These are phyloP conservation scores for Cephus pulcher DNA, from an alignment of 2,888 invertebrate species.

Conservation along the genomic window DNA sequence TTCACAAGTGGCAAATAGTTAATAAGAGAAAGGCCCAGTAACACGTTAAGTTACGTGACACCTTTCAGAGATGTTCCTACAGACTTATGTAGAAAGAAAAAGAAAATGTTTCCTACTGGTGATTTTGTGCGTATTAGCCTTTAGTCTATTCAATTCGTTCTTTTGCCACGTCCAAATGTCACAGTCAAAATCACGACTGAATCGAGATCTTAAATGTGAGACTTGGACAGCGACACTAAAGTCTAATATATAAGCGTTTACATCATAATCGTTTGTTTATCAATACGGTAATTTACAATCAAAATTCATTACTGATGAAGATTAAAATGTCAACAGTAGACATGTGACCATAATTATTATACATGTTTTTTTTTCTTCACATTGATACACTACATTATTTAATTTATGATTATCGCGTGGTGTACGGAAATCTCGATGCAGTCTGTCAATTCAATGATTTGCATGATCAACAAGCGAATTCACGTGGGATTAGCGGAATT, in stretches of 20 bases:
- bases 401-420: not conserved
- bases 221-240: not conserved
- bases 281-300: not conserved
- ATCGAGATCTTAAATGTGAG: not conserved
- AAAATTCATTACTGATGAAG: conserved; percentile 15
- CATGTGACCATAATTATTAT: conserved; percentile 25
- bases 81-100: not conserved
- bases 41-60: not conserved
- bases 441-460: not conserved
- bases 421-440: not conserved
- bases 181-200: not conserved
- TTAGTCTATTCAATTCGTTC: not conserved
- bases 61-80: not conserved
- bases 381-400: not conserved
- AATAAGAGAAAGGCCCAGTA: not conserved
- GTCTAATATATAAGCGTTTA: not conserved
- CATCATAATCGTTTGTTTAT: not conserved
- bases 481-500: not conserved
- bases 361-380: conserved; percentile 16
- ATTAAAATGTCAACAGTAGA: conserved; percentile 17
- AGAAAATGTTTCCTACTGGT: not conserved
- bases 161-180: not conserved
- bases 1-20: not conserved
- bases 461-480: not conserved
- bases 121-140: not conserved